phyloP scores from a whole-genome alignment of 2,888 invertebrate genomes.

The Lasioglossum oenotherae region DNA sequence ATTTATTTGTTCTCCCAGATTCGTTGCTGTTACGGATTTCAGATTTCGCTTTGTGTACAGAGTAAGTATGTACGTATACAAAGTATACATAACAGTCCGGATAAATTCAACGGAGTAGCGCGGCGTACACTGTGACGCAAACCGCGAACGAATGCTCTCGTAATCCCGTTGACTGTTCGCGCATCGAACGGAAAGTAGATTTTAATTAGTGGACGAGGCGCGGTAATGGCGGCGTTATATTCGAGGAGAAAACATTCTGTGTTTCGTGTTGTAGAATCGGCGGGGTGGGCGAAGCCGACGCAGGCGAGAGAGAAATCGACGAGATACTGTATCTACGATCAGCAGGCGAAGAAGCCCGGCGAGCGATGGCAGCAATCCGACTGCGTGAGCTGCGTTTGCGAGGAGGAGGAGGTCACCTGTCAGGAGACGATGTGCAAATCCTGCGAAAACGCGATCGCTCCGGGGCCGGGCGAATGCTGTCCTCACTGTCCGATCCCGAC shows the following conservation, averaged over 20 bases:
- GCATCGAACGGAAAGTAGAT: not conserved
- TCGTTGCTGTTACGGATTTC: not conserved
- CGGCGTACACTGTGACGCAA: too few relatives aligned
- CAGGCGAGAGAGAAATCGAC: constrained; percentile 38
- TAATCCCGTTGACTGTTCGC: not conserved
- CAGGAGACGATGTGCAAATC: constrained; percentile 79
- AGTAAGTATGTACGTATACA: not conserved
- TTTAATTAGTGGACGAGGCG: not conserved
- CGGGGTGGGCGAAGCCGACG: constrained; percentile 68
- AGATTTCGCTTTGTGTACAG: not conserved
- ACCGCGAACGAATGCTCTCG: too few relatives aligned
- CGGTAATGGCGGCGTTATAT: not conserved
- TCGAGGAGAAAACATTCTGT: not conserved
- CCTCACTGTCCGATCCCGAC: constrained; percentile 72
- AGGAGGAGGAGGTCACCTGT: constrained; percentile 74
- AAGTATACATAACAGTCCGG: not conserved
- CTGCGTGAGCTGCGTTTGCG: constrained; percentile 79
- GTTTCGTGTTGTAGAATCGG: constrained; percentile 68
- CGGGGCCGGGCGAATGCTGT: constrained; percentile 78
- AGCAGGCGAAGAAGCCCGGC: constrained; percentile 71
- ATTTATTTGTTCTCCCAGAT: not conserved
- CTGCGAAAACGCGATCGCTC: constrained; percentile 75
- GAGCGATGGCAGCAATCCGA: constrained; percentile 70
- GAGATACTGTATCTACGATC: constrained; percentile 71
- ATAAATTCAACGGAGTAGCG: not conserved